A percentile compares a stretch with the other conserved stretches of the same genome.
Evolutionary conservation across 2,113 vertebrate species (phyloP).

Genomic region (Leucosticte australis): DNA sequence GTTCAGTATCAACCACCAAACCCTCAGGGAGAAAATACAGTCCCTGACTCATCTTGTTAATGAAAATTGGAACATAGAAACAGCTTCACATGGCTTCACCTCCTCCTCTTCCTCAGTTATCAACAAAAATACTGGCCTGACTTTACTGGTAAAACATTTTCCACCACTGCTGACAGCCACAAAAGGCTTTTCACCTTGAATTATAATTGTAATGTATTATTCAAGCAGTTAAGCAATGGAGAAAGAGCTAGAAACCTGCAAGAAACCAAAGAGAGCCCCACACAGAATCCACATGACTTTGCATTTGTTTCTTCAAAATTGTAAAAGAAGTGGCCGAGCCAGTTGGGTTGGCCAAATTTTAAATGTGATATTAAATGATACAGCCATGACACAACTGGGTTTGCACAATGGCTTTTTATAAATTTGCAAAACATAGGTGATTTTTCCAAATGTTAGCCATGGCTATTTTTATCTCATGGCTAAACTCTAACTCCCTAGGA

Average conservation of each 20-base stretch:
- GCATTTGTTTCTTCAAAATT: neutral
- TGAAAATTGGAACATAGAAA: neutral
- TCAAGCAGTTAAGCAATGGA: neutral
- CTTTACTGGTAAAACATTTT: constrained; percentile 34
- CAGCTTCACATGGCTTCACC: neutral
- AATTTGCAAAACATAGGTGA: neutral
- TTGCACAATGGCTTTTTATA: neutral
- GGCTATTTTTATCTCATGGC: neutral
- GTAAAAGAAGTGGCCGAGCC: neutral
- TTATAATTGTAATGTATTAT: neutral
- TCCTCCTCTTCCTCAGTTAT: neutral
- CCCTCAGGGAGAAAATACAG: neutral
- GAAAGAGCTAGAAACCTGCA: neutral
- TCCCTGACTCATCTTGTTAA: neutral
- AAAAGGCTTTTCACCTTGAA: neutral
- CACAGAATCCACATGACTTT: neutral
- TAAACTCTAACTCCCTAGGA: neutral
- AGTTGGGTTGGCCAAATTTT: neutral
- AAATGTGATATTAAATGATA: neutral
- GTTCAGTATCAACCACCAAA: neutral
- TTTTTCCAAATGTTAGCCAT: neutral
- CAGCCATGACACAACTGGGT: neutral
- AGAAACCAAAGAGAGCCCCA: neutral
- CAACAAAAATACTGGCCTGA: neutral
- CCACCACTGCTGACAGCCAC: neutral